Base-by-base conservation (phyloP, 2,797 vertebrate species). In the Oreonectes daqikongensis region DNA sequence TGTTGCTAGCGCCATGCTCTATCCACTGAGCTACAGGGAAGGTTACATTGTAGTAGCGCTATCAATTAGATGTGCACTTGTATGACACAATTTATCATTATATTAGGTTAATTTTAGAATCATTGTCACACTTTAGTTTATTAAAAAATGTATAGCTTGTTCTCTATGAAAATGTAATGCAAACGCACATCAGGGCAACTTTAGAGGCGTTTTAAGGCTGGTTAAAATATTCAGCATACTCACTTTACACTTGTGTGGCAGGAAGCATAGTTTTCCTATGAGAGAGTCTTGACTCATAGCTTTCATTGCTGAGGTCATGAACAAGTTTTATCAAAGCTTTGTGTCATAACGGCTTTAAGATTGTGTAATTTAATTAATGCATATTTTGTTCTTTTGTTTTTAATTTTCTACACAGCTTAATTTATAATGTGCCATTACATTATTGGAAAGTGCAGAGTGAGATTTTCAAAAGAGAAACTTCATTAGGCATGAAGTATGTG, bases 241-340 rank as follows among this genome's bases (percentile, higher is more conserved):
- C 52, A 66, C 14, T 77, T 30, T n/a, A 2, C 70, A 38, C 73
- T 63, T 50, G 53, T 79, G 52, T 63, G 53, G 60, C 73, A 77
- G 15, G 28, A 46, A 22, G 55, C 74, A 77, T 79, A 75, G 74
- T 69, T 83, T 72, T 70, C 74, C 42, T 26, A 46, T 81, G 80
- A 81, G 46, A 64, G 46, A 67, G 53, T 30, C 60, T 69, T 72
- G 71, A 80, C 80, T 75, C 67, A 40, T 63, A 63, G 48, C 42
- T 20, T 73, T 77, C 67, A 67, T n/a, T 65, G 38, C 38, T 79
- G 69, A 73, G 72, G 72, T 67, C 38, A 78, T 72, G 30, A 75
- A 66, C 50, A 18, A 26, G 52, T 55, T 68, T 72, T 68, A 72
- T 35, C 68, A 32, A 30, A 71, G 40, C 6, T 9, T 48, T 66